These are phyloP conservation scores for Dromius quadrimaculatus DNA, from an alignment of 2,888 invertebrate species.

Conservation along the genomic window DNA sequence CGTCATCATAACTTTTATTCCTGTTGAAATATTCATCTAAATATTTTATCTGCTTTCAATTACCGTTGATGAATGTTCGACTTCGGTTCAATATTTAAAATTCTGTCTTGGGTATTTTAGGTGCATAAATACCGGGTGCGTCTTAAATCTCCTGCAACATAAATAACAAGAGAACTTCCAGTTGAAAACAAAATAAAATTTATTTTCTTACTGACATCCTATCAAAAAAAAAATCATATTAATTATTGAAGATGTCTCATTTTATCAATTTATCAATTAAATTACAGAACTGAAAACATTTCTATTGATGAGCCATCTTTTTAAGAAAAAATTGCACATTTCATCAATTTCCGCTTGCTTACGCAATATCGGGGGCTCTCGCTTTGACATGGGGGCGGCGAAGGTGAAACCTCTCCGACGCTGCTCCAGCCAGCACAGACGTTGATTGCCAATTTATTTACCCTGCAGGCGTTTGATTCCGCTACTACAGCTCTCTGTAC, in stretches of 20 bases:
- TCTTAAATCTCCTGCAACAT: slow-evolving; percentile 17
- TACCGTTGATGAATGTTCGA: slow-evolving; percentile 27
- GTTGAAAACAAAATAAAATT: too few relatives aligned
- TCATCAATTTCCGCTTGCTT: slow-evolving; percentile 57
- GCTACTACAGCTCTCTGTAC: slow-evolving; percentile 49
- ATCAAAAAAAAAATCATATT: too few relatives aligned
- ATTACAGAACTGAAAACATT: slow-evolving; percentile 8
- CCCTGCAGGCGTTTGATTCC: slow-evolving; percentile 64
- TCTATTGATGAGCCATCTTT: slow-evolving; percentile 4
- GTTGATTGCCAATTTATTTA: slow-evolving; percentile 67
- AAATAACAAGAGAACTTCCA: slow-evolving; percentile 24
- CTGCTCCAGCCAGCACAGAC: slow-evolving; percentile 60
- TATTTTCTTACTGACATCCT: too few relatives aligned
- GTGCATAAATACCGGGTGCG: slow-evolving; percentile 15
- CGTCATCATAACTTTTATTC: neutral
- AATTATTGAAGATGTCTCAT: too few relatives aligned
- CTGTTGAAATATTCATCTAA: slow-evolving; percentile 13
- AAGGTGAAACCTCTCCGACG: neutral
- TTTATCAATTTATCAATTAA: slow-evolving; percentile 9
- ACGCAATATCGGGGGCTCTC: slow-evolving; percentile 56
- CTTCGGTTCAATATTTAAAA: slow-evolving; percentile 26
- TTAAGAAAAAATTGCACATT: slow-evolving; percentile 55
- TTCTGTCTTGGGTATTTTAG: slow-evolving; percentile 11
- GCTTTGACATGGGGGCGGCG: slow-evolving; percentile 44
- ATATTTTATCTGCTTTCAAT: slow-evolving; percentile 17